Evolutionary conservation across 2,888 invertebrate genomes (phyloP), one percentile per base, ranked within the genome.

Genomic region (Ophion slaviceki): DNA sequence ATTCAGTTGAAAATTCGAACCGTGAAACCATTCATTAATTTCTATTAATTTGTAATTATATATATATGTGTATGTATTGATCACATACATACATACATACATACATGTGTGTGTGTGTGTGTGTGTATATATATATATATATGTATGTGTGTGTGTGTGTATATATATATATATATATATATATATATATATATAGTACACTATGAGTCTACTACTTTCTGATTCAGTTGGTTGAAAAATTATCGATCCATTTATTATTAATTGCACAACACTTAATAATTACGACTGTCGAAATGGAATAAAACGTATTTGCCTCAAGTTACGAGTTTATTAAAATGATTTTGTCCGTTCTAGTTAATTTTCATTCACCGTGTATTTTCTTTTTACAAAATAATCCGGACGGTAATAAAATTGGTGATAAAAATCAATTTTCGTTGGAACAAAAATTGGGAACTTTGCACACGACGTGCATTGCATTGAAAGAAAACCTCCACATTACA

Each of bases 181-280:
- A 82, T 82, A 82, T 47, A 74, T 81, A 87, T 81, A 87, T 80
- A 80, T 72, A 10, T 68, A 24, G 40, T 57, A 82, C 67, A 47
- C 61, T 86, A 75, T 70, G 28, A 71, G 40, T 87, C 83, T 87
- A 85, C 89, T 89, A 89, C 90, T 91, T 90, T 88, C 87, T 90
- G 85, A 89, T 91, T 91, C 90, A 90, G 89, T 92, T 90, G 74
- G 14, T 77, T 72, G 11, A 64, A 77, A 5, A 61, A 45, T 47
- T 40, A 20, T 68, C 36, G 64, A 66, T 61, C 36, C 20, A 61
- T 68, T 75, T 62, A 17, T 62, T 62, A 53, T 53, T 14, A 53
- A 53, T 53, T 53, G 53, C 53, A 53, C 53, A 53, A 53, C 14
- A 53, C 53, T 53, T 53, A 17, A 17, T 17, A 17, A 53, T 53